Base-by-base conservation (phyloP, 2,797 vertebrate genomes). In the Amphiprion clarkii region DNA sequence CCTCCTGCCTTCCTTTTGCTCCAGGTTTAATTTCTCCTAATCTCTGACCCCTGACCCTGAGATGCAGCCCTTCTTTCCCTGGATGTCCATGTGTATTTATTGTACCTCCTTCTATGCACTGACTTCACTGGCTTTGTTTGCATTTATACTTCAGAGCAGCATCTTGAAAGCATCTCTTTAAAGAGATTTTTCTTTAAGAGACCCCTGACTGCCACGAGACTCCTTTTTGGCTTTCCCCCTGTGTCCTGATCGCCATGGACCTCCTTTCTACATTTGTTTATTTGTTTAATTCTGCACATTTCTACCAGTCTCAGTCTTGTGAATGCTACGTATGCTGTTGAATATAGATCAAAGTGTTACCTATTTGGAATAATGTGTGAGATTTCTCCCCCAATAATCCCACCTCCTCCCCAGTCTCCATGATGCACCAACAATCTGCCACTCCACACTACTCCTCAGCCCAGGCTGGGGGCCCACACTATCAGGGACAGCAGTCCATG, bases 351-450 rank as follows among this genome's bases (percentile, higher is more conserved):
- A 29, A 64, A 12, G 53, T 49, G 72, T 49, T 73, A 40, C 72
- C 40, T 52, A 12, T 82, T 33, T 69, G 52, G 74, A 70, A 83
- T 88, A 84, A 90, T 68, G 65, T 86, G 33, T 79, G 73, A 89
- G 84, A 79, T 89, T 27, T 87, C 55, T 84, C 59, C 40, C 54
- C 49, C 48, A 68, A 66, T 66, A 80, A 88, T 67, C 48, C 67
- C 39, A 75, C 83, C 71, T 89, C 76, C 77, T 2, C 61, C 85
- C 25, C 61, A 99, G 97, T 98, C 68, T 95, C 97, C 90, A 96
- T 98, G 97, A 97, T 98, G 96, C 97, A 99, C 87, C 98, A 98
- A 92, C 98, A 98, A 93, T 95, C 96, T 9, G 95, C 96, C 70
- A 95, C 96, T 0, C 94, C 97, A 1, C 98, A 98, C 91, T 98